phyloP scores from a whole-genome alignment of 2,113 vertebrate genomes.

The Eptesicus fuscus region DNA sequence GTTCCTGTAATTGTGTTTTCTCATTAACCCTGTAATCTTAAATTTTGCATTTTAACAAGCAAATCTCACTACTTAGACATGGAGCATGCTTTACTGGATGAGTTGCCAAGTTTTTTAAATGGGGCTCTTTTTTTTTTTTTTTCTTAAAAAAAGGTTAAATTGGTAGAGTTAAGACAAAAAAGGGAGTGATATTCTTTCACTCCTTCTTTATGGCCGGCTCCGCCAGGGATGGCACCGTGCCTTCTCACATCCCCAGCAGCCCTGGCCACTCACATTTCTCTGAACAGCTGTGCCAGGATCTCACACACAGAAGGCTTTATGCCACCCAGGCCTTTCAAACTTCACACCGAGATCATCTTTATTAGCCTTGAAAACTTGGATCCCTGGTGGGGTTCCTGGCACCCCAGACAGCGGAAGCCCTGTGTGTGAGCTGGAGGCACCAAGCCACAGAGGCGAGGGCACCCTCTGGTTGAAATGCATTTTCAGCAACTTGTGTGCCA shows the following conservation, averaged over 20 bases:
- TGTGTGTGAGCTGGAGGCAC: constrained; percentile 15
- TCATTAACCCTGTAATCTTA: neutral
- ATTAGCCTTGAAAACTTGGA: constrained; percentile 55
- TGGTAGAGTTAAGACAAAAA: neutral
- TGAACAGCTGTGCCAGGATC: constrained; percentile 16
- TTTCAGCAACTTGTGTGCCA: neutral
- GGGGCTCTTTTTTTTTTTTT: neutral
- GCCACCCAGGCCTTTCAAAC: constrained; percentile 32
- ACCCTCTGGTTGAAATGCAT: constrained; percentile 25
- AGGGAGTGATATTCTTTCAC: neutral
- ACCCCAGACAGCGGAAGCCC: constrained; percentile 30
- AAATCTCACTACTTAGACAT: constrained; percentile 2
- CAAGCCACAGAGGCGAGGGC: neutral
- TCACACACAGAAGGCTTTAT: constrained; percentile 61
- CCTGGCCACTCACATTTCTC: neutral
- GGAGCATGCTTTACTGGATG: neutral
- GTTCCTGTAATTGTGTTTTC: neutral
- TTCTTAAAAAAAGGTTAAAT: neutral
- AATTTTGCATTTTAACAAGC: constrained; percentile 5
- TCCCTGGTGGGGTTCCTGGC: constrained; percentile 17
- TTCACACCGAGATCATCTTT: constrained; percentile 31
- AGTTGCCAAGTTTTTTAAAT: neutral
- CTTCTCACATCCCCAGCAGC: neutral
- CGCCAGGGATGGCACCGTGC: neutral
- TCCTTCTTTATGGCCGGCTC: neutral